Evolutionary conservation across 2,113 vertebrate species (phyloP), one percentile per base, ranked within the genome.

Genomic region (Rhizomys pruinosus): DNA sequence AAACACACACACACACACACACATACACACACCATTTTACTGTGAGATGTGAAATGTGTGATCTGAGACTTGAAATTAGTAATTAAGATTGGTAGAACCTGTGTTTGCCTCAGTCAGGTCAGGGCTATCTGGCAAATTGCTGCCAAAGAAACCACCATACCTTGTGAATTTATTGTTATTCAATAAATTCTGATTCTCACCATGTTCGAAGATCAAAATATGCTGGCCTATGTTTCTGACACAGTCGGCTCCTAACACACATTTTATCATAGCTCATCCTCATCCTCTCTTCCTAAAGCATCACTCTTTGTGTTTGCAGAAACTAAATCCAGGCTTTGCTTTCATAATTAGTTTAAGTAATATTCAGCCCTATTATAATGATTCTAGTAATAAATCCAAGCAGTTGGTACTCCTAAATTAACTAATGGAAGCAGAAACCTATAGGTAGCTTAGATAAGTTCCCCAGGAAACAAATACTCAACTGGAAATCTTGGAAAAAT

Each of bases 281-380:
- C 25, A 27, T n/a, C 6, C 7, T 61, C 37, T 86, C 57, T 92
- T 86, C 8, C 61, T 61, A 44, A 64, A 76, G n/a, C 12, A 59
- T 34, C 12, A 23, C 32, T 92, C 25, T 80, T 88, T 22, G 34
- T 47, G 92, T 88, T 87, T 42, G 61, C 8, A 55, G 29, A 89
- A 94, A 86, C 44, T 77, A 77, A 88, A 72, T 6, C 47, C 47
- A 64, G 68, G 80, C 88, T 88, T 69, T 87, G 89, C 84, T 86
- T 89, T 74, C 57, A 22, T 55, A 80, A 87, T 77, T 72, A 76
- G 88, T 76, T 91, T 68, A 91, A 64, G 13, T 37, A 68, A 87
- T 27, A 37, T 63, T 82, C 59, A 89, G 89, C 16, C 73, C 63
- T 78, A 69, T 73, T 47, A 55, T 57, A 94, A 73, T 76, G 85